phyloP scores from a whole-genome alignment of 2,113 vertebrate species.

The Bothrops jararaca region DNA sequence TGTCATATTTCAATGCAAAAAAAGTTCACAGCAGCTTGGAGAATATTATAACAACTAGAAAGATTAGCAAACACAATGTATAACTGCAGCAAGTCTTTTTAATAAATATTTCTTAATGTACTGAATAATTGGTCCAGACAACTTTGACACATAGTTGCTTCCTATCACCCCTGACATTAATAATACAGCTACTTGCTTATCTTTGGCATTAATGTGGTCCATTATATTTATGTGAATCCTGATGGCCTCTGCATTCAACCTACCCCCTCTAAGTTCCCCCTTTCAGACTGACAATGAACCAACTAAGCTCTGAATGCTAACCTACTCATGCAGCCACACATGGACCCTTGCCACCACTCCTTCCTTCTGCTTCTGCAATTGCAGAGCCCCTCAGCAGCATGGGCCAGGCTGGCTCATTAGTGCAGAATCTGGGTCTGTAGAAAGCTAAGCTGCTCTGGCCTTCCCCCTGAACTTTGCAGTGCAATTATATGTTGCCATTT shows the following conservation, averaged over 20 bases:
- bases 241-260: slow-evolving; percentile 1
- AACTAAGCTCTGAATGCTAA: slow-evolving; percentile 14
- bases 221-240: background rate
- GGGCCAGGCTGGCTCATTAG: slow-evolving; percentile 7
- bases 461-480: slow-evolving; percentile 8
- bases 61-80: background rate
- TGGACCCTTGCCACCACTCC: background rate
- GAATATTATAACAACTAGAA: background rate
- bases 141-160: background rate
- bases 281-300: slow-evolving; percentile 14
- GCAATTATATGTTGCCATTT: slow-evolving; percentile 26
- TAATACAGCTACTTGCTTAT: background rate
- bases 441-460: background rate
- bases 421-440: background rate
- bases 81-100: background rate
- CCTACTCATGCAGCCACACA: slow-evolving; percentile 4
- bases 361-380: background rate
- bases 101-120: slow-evolving; percentile 10
- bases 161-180: slow-evolving; percentile 9
- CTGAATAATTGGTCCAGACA: background rate
- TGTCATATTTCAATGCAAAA: background rate
- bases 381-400: background rate
- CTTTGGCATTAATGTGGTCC: slow-evolving; percentile 3
- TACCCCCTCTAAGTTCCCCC: background rate
- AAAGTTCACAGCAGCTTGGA: background rate